phyloP scores from a whole-genome alignment of 2,888 invertebrate genomes.

The Diarsia rubi region DNA sequence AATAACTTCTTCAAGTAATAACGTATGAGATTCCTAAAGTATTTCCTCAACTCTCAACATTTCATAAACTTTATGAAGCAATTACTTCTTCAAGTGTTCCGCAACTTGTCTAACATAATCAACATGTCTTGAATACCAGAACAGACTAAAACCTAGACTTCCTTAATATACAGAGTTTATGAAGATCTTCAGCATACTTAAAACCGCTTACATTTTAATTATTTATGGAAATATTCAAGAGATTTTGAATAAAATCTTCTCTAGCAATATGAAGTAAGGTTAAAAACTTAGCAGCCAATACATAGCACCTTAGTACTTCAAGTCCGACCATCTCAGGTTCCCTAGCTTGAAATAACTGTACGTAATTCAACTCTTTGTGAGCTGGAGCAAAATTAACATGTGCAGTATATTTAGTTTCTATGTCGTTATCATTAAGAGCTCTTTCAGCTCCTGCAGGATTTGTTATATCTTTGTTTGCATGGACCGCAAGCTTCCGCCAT shows the following conservation, averaged over 20 bases:
- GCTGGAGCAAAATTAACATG: slow-evolving; percentile 59
- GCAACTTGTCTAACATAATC: neutral
- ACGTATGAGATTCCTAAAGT: slow-evolving; percentile 15
- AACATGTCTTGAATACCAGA: slow-evolving; percentile 5
- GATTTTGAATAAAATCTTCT: neutral
- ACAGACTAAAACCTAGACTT: slow-evolving; percentile 1
- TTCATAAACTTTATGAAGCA: slow-evolving; percentile 1
- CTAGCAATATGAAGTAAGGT: neutral
- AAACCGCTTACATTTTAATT: neutral
- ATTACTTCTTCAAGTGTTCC: slow-evolving; percentile 11
- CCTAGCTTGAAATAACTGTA: slow-evolving; percentile 74
- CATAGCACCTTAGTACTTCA: slow-evolving; percentile 51
- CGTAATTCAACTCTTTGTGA: slow-evolving; percentile 74
- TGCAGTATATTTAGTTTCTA: slow-evolving; percentile 64
- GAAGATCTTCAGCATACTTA: neutral
- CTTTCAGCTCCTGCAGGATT: slow-evolving; percentile 51
- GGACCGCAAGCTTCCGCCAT: slow-evolving; percentile 81
- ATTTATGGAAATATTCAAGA: neutral
- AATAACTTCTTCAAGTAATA: slow-evolving; percentile 14
- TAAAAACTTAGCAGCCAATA: slow-evolving; percentile 29
- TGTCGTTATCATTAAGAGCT: slow-evolving; percentile 56
- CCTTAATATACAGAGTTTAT: neutral
- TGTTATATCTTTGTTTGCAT: slow-evolving; percentile 47
- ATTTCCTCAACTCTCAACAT: slow-evolving; percentile 7
- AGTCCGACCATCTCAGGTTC: slow-evolving; percentile 71